Evolutionary conservation across 2,888 invertebrate genomes (phyloP).

Genomic region (Tricholauxania praeusta): DNA sequence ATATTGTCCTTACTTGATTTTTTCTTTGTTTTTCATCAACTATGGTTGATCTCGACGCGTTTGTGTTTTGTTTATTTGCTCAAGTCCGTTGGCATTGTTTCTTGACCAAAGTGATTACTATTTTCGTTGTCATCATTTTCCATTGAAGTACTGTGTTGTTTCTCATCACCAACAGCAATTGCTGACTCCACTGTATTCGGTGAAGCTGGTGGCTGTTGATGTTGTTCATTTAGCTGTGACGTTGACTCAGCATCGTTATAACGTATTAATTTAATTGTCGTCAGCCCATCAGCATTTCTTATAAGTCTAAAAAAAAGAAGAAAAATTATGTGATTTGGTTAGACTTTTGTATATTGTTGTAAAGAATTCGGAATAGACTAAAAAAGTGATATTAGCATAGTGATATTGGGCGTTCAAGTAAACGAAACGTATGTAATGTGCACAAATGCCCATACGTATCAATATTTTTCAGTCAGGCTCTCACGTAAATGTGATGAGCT

Average conservation of each 20-base stretch:
- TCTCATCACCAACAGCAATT: slow-evolving; percentile 16
- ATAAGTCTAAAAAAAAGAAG: slow-evolving; percentile 58
- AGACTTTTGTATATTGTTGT: too few relatives aligned
- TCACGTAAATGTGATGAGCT: too few relatives aligned
- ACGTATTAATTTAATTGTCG: slow-evolving; percentile 68
- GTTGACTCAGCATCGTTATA: slow-evolving; percentile 56
- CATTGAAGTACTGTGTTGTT: slow-evolving; percentile 41
- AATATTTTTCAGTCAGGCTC: too few relatives aligned
- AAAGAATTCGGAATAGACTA: too few relatives aligned
- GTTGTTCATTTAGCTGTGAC: slow-evolving; percentile 21
- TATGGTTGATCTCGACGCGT: background rate
- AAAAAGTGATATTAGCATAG: too few relatives aligned
- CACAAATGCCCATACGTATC: too few relatives aligned
- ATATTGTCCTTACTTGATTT: slow-evolving; percentile 26
- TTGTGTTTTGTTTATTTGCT: slow-evolving; percentile 51
- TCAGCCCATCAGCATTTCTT: slow-evolving; percentile 67
- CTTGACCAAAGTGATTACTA: slow-evolving; percentile 45
- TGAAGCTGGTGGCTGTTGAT: slow-evolving; percentile 38
- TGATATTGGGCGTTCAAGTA: too few relatives aligned
- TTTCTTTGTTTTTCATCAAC: background rate
- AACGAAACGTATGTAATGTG: too few relatives aligned
- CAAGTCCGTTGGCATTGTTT: slow-evolving; percentile 50
- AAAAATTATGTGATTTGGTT: too few relatives aligned
- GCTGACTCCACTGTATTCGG: slow-evolving; percentile 41
- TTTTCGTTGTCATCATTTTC: slow-evolving; percentile 53